These are phyloP conservation scores for Pseudopleuronectes americanus DNA, from an alignment of 2,797 vertebrate genomes.

Conservation along the genomic window DNA sequence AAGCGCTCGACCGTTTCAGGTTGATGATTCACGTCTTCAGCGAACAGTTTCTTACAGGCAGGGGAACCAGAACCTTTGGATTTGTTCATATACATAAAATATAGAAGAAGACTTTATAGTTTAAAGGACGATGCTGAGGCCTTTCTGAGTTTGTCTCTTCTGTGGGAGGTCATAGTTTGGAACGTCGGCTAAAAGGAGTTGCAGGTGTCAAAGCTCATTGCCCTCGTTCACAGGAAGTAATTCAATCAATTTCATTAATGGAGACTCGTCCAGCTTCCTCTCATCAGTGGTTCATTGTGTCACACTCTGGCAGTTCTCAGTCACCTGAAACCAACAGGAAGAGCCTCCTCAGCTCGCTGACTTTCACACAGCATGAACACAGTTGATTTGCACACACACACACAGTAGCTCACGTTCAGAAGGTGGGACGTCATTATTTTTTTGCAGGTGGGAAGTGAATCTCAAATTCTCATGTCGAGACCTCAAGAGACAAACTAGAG, in stretches of 20 bases:
- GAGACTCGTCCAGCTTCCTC: background rate
- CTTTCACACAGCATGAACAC: background rate
- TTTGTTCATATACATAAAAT: too few relatives aligned
- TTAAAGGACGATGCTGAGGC: too few relatives aligned
- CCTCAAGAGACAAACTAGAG: too few relatives aligned
- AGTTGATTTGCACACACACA: too few relatives aligned
- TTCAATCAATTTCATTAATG: too few relatives aligned
- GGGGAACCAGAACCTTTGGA: too few relatives aligned
- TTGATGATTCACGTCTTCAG: too few relatives aligned
- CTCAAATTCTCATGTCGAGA: background rate
- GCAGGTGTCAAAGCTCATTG: background rate
- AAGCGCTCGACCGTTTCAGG: too few relatives aligned
- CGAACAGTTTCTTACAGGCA: too few relatives aligned
- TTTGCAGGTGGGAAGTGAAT: too few relatives aligned
- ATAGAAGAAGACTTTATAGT: too few relatives aligned
- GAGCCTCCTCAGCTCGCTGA: slow-evolving; percentile 12
- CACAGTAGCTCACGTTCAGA: slow-evolving; percentile 9
- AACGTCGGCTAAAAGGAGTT: background rate
- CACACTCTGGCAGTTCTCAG: slow-evolving; percentile 18
- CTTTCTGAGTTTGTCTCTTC: background rate
- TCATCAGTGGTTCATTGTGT: background rate
- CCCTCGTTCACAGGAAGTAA: background rate
- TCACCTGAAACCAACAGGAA: slow-evolving; percentile 32
- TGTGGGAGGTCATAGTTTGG: too few relatives aligned
- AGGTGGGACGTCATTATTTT: background rate